These are phyloP conservation scores for Elephantulus edwardii DNA, from an alignment of 2,113 vertebrate genomes.

Conservation along the genomic window DNA sequence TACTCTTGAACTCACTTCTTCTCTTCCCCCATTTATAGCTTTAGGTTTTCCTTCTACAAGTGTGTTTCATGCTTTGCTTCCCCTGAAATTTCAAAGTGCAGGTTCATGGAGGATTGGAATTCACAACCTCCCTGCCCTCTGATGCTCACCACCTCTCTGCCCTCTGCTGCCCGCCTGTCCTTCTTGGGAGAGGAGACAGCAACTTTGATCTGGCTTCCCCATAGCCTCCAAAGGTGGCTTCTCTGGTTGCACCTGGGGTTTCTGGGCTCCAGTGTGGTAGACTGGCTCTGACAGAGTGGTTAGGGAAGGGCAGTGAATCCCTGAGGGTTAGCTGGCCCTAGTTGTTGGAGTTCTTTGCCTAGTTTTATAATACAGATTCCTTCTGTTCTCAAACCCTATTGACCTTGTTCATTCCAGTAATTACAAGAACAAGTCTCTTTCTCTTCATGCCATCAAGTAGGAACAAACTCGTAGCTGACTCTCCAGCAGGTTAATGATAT, in stretches of 20 bases:
- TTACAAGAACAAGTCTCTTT: background rate
- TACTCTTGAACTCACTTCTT: background rate
- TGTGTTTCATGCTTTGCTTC: background rate
- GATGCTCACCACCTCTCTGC: no score
- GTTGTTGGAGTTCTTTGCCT: background rate
- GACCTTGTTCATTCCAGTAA: background rate
- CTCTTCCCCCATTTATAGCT: background rate
- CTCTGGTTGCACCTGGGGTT: background rate
- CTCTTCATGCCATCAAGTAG: no score
- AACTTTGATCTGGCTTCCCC: background rate
- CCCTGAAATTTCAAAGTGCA: background rate
- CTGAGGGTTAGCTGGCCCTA: conserved; percentile 31
- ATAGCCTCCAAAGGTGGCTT: background rate
- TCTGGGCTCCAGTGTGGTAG: background rate
- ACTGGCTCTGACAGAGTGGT: conserved; percentile 1
- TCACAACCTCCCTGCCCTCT: background rate
- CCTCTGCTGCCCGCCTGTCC: background rate
- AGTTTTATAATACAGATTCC: no score
- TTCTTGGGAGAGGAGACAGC: background rate
- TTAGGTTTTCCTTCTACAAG: background rate
- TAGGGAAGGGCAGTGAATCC: background rate
- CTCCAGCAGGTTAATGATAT: no score
- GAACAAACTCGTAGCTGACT: no score
- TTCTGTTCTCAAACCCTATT: background rate
- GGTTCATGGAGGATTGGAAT: background rate